Evolutionary conservation across 2,113 vertebrate genomes (phyloP).

Genomic region (Gadus macrocephalus): DNA sequence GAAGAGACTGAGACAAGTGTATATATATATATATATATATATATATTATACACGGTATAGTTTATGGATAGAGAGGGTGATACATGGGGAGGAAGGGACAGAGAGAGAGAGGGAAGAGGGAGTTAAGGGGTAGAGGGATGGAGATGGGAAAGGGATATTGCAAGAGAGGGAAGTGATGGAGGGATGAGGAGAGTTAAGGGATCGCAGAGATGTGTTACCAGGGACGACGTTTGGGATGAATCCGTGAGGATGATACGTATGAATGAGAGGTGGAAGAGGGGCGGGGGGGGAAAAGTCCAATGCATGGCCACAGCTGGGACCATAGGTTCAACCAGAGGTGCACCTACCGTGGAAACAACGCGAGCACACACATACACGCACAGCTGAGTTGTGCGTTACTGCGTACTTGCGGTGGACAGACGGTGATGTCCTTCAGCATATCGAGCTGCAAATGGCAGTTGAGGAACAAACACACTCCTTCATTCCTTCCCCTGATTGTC

Average conservation of each 20-base stretch:
- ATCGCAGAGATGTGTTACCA: too few relatives aligned
- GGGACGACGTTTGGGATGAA: too few relatives aligned
- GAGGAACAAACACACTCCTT: not conserved
- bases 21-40: too few relatives aligned
- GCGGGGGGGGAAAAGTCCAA: too few relatives aligned
- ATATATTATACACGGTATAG: too few relatives aligned
- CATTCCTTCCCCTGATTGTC: not conserved
- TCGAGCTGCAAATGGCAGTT: too few relatives aligned
- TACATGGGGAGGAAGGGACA: constrained; percentile 10
- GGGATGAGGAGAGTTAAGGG: not conserved
- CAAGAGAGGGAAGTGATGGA: not conserved
- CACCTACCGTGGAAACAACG: not conserved
- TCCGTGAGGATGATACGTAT: too few relatives aligned
- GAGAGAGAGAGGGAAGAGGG: not conserved
- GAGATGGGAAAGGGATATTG: not conserved
- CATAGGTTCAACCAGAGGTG: too few relatives aligned
- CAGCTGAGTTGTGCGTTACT: too few relatives aligned
- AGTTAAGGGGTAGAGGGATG: not conserved
- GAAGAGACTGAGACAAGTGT: constrained; percentile 8
- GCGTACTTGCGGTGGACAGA: too few relatives aligned
- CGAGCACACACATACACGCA: not conserved
- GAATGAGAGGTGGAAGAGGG: constrained; percentile 1
- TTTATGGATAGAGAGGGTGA: not conserved
- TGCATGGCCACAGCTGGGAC: too few relatives aligned
- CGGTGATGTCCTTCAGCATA: too few relatives aligned